phyloP scores from a whole-genome alignment of 2,113 vertebrate genomes.

The Cricetomys ansorgei region DNA sequence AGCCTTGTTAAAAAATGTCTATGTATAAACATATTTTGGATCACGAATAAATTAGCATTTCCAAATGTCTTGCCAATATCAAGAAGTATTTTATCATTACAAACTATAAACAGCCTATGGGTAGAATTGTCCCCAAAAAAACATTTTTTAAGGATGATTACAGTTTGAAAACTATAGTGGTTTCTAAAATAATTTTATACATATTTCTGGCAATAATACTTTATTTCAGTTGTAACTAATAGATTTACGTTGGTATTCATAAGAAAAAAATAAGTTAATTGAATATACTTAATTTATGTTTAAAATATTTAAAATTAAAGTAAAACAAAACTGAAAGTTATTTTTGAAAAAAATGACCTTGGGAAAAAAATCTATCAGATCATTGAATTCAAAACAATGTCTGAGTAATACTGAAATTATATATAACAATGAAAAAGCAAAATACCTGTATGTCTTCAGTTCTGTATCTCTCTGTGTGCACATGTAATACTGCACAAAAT shows the following conservation, averaged over 20 bases:
- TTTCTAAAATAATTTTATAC: not conserved
- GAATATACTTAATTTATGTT: not conserved
- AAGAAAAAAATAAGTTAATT: not conserved
- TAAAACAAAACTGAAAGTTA: not conserved
- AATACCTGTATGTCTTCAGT: not conserved
- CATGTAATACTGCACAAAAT: not conserved
- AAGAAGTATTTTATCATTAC: not conserved
- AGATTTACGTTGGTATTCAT: not conserved
- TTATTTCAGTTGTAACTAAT: constrained; percentile 36
- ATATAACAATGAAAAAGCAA: not conserved
- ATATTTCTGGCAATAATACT: constrained; percentile 5
- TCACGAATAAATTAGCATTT: not conserved
- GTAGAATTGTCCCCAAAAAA: not conserved
- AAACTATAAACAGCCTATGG: not conserved
- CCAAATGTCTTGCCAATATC: not conserved
- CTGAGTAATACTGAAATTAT: not conserved
- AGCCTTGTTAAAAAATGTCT: constrained; percentile 18
- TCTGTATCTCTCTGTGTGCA: not conserved
- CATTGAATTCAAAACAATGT: not conserved
- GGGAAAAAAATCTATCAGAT: not conserved
- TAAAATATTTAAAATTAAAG: not conserved
- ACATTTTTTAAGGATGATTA: not conserved
- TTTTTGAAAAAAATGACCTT: not conserved
- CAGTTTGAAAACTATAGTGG: not conserved
- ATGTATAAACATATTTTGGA: constrained; percentile 7